Conservation (phyloP, 2,888 invertebrate species). For the Xylophagus ater region DNA sequence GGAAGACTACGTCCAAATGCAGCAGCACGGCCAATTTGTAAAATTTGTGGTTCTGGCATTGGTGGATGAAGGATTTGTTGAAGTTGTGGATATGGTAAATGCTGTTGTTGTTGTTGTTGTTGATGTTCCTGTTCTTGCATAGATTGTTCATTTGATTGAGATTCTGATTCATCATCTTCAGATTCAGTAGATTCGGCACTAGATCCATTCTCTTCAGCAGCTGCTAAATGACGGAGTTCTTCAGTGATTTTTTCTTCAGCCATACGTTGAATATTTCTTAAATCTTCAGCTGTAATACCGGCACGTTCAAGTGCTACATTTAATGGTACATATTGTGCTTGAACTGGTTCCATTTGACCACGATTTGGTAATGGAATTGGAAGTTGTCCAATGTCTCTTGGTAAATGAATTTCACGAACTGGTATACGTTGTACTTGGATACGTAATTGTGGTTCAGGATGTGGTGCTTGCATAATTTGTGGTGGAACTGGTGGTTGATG, state of each 20-base stretch:
- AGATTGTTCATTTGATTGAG: constrained; percentile 20
- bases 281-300: constrained; percentile 38
- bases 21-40: constrained; percentile 37
- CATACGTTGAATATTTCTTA: constrained; percentile 38
- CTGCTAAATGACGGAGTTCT: constrained; percentile 33
- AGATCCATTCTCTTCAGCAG: constrained; percentile 28
- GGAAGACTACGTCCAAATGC: constrained; percentile 39
- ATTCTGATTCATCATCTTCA: constrained; percentile 28
- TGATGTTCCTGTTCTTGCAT: constrained; percentile 12
- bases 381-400: constrained; percentile 25
- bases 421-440: constrained; percentile 42
- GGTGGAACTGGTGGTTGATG: constrained; percentile 20
- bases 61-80: constrained; percentile 34
- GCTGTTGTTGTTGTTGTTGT: constrained; percentile 20
- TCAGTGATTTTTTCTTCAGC: constrained; percentile 38
- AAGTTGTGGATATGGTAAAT: constrained; percentile 32
- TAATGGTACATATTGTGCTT: constrained; percentile 37
- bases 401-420: constrained; percentile 37
- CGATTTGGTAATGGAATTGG: neutral
- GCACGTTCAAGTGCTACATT: constrained; percentile 36
- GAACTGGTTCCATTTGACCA: constrained; percentile 18
- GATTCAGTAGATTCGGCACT: constrained; percentile 25
- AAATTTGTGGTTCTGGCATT: constrained; percentile 33
- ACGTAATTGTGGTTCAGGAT: constrained; percentile 39
- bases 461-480: constrained; percentile 40